Evolutionary conservation across 2,888 invertebrate genomes (phyloP), one percentile per base, ranked within the genome.

Genomic region (Pyrocoelia pectoralis): DNA sequence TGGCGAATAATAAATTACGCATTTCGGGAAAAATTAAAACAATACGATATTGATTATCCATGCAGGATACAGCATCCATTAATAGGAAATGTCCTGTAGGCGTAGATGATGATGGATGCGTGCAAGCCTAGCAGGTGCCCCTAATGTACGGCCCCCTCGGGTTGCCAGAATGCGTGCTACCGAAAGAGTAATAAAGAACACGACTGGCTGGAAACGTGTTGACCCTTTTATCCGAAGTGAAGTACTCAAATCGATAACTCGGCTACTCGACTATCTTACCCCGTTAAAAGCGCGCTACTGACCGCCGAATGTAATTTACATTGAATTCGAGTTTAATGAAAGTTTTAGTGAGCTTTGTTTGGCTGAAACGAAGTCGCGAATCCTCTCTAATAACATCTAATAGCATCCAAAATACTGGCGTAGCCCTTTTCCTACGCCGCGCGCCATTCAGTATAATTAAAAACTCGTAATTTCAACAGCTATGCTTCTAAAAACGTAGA

Each of bases 241-340:
- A 61, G 61, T 60, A 64, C 61, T 53, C 62, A 70, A 73, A 73
- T 74, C 73, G 70, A 71, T 73, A 72, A 70, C 64, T 61, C 61
- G 65, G 61, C 68, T 68, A 68, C 74, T 76, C 74, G 77, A 76
- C 76, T 76, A 77, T 76, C 76, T 73, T 70, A 70, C 75, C 72
- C 68, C 72, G 71, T 73, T 77, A 76, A 76, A 76, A 75, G 75
- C 75, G 60, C 71, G 65, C 76, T 57, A 65, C 61, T 77, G 77
- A 77, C 78, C 77, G 70, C 75, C 72, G 77, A 78, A 78, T 77
- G 77, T 76, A 77, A 77, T 78, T 77, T 77, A 77, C 78, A 78
- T 78, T 77, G 77, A 78, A 77, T 77, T 75, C 70, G 71, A 74
- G 72, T 77, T 74, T 77, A 77, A 78, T 77, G 77, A 77, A 77